Conservation (phyloP, 1,140 invertebrate species). For the Caerostris darwini region DNA sequence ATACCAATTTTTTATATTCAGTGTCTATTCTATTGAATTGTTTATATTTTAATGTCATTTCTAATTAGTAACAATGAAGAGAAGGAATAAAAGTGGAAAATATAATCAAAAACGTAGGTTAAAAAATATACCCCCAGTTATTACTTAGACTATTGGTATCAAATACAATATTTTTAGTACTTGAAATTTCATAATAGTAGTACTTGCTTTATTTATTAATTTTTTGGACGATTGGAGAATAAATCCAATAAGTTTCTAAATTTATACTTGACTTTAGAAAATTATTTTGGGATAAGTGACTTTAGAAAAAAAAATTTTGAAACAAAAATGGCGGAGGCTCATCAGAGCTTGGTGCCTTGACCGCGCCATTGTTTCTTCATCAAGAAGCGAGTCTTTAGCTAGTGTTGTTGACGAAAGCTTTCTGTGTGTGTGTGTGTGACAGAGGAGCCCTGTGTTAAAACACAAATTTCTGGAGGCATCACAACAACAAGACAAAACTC, state of each 20-base stretch:
- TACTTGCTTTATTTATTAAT: neutral
- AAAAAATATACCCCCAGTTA: neutral
- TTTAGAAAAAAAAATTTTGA: neutral
- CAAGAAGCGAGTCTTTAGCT: neutral
- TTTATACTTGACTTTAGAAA: neutral
- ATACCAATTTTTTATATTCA: no score
- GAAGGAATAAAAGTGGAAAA: constrained; percentile 47
- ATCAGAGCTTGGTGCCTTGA: neutral
- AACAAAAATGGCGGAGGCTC: neutral
- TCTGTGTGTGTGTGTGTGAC: neutral
- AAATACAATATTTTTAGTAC: neutral
- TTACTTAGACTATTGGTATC: neutral
- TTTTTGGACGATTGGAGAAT: neutral
- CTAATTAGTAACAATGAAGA: constrained; percentile 33
- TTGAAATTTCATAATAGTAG: neutral
- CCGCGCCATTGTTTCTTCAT: no score
- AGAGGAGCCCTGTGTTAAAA: neutral
- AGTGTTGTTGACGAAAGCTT: neutral
- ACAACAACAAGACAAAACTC: neutral
- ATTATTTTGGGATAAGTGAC: neutral
- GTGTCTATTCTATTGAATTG: no score
- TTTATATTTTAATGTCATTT: neutral
- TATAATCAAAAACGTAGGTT: constrained; percentile 57
- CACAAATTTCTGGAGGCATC: constrained; percentile 38
- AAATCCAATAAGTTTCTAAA: neutral